Conservation (phyloP, 2,113 vertebrate genomes). For the Marcusenius ussheri region DNA sequence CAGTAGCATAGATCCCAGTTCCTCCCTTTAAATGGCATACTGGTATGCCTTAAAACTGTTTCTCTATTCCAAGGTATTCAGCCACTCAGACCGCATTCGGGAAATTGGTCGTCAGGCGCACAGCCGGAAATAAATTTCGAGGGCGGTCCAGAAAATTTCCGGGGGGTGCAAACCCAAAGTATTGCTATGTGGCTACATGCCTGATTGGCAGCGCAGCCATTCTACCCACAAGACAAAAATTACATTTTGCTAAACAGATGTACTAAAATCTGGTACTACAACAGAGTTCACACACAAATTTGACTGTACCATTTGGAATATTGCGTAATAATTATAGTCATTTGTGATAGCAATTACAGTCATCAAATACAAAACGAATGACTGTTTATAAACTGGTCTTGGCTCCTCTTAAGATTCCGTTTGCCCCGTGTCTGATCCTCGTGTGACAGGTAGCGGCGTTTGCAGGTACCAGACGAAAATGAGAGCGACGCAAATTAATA, state of each 20-base stretch:
- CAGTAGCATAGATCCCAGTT: slow-evolving; percentile 50
- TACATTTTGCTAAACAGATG: not conserved
- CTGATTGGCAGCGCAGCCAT: not conserved
- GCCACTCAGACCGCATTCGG: not conserved
- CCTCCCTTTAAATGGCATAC: slow-evolving; percentile 28
- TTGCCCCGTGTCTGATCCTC: not conserved
- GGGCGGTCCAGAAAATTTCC: not conserved
- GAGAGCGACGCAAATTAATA: too few relatives aligned
- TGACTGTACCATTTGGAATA: not conserved
- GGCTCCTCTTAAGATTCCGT: not conserved
- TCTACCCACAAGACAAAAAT: not conserved
- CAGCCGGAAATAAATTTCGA: not conserved
- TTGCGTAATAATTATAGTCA: not conserved
- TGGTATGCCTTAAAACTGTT: not conserved
- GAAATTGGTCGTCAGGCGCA: not conserved
- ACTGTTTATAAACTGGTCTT: not conserved
- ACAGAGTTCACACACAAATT: not conserved
- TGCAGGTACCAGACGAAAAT: not conserved
- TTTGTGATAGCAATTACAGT: not conserved
- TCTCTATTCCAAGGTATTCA: not conserved
- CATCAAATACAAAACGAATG: not conserved
- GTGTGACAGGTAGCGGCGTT: not conserved
- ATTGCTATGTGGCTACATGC: not conserved
- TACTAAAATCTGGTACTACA: not conserved
- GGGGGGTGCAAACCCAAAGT: not conserved